These are phyloP conservation scores for Mesoligia furuncula DNA, from an alignment of 2,888 invertebrate genomes.

Conservation along the genomic window DNA sequence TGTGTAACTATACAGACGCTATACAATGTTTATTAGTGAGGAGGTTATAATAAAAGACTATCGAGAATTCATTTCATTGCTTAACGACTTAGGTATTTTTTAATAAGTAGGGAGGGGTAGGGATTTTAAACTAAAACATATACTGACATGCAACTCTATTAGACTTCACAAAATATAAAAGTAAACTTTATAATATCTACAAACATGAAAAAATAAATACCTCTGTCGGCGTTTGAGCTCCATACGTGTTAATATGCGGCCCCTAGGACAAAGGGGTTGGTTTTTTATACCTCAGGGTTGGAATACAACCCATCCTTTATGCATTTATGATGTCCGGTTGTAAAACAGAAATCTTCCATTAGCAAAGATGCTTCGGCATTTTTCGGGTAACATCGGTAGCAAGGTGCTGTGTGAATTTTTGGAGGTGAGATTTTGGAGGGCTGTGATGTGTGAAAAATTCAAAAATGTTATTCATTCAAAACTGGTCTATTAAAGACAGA, in stretches of 20 bases:
- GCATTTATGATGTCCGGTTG: slow-evolving; percentile 78
- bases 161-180: background rate
- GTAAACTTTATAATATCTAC: slow-evolving; percentile 29
- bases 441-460: background rate
- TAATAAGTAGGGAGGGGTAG: no score
- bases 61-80: background rate
- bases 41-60: background rate
- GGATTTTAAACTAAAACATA: background rate
- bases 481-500: background rate
- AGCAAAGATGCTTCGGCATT: slow-evolving; percentile 59
- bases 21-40: no score
- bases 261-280: slow-evolving; percentile 77
- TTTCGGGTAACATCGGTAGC: slow-evolving; percentile 59
- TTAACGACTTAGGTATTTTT: background rate
- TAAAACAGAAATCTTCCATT: slow-evolving; percentile 78
- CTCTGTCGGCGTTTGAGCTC: slow-evolving; percentile 48
- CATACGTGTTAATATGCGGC: slow-evolving; percentile 81
- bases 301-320: slow-evolving; percentile 74
- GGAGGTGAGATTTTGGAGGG: slow-evolving; percentile 17
- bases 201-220: slow-evolving; percentile 41
- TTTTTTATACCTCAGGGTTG: slow-evolving; percentile 69
- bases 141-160: background rate
- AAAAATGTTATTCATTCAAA: background rate
- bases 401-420: slow-evolving; percentile 37
- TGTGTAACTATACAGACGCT: no score